Evolutionary conservation across 2,113 vertebrate species (phyloP), one percentile per base, ranked within the genome.

Genomic region (Malurus melanocephalus): DNA sequence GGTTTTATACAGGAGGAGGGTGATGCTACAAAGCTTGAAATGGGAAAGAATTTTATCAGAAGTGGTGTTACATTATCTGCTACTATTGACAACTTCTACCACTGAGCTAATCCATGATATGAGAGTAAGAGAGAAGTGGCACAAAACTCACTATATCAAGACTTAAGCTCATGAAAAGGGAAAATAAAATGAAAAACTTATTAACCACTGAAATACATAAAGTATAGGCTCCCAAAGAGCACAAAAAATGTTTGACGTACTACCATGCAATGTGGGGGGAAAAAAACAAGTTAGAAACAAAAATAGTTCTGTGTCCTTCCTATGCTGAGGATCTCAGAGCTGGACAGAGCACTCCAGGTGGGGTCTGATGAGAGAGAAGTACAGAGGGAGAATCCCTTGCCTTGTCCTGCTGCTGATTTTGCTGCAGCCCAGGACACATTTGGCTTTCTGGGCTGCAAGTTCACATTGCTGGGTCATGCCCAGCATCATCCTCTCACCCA

Each of bases 21-120:
- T 79, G 14, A 43, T n/a, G 4, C 21, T 81, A 32, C 35, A 87
- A 62, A 89, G 40, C n/a, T 74, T 68, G 49, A 87, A 91, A 89
- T 60, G 7, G 13, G 18, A 72, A 89, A 89, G 21, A 45, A 28
- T 14, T 81, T 89, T 75, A 91, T 75, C 53, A 52, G 57, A 85
- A 68, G 10, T 35, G 30, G 26, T 2, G 8, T 74, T 72, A 42
- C 28, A 21, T 79, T 85, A 84, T 55, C 60, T 89, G 28, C 43
- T 61, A 7, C 43, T 51, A 64, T 42, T 86, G 53, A 68, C 26
- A 78, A 23, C 14, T 73, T 86, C 60, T 80, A 42, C 16, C 13
- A 43, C 7, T 87, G 48, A 66, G 49, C 32, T 48, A 67, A 75
- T 72, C 61, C 56, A 26, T 65, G 45, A 74, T 28, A 46, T 6